These are phyloP conservation scores for Clarias magur DNA, from an alignment of 2,113 vertebrate genomes.

Conservation along the genomic window DNA sequence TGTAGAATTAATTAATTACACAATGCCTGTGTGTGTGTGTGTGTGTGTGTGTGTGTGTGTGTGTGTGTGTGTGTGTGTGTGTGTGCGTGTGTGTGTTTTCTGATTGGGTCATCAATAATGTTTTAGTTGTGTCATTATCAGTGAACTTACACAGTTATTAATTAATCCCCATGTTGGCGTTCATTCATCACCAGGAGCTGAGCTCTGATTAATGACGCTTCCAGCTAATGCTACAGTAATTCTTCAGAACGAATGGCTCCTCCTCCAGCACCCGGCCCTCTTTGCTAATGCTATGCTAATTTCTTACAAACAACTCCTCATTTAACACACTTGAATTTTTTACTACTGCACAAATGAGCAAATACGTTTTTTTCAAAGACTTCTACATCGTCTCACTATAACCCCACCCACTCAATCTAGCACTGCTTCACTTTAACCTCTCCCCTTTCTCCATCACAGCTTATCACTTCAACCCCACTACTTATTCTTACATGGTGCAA, in stretches of 20 bases:
- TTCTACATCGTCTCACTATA: not conserved
- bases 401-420: too few species aligned
- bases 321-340: not conserved
- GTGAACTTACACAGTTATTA: slow-evolving; percentile 64
- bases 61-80: slow-evolving; percentile 44
- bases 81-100: slow-evolving; percentile 6
- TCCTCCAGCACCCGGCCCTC: not conserved
- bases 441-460: not conserved
- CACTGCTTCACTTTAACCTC: not conserved
- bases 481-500: not conserved
- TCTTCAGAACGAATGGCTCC: not conserved
- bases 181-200: slow-evolving; percentile 62
- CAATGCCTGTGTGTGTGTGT: slow-evolving; percentile 27
- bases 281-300: not conserved
- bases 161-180: slow-evolving; percentile 58
- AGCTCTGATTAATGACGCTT: slow-evolving; percentile 60
- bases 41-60: slow-evolving; percentile 43
- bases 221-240: slow-evolving; percentile 24
- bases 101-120: slow-evolving; percentile 73
- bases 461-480: not conserved
- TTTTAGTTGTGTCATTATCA: slow-evolving; percentile 64
- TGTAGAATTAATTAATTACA: slow-evolving; percentile 7
- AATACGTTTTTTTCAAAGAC: not conserved
- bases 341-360: too few species aligned
- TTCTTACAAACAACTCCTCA: not conserved